These are phyloP conservation scores for Silurus asotus DNA, from an alignment of 2,113 vertebrate species.

Conservation along the genomic window DNA sequence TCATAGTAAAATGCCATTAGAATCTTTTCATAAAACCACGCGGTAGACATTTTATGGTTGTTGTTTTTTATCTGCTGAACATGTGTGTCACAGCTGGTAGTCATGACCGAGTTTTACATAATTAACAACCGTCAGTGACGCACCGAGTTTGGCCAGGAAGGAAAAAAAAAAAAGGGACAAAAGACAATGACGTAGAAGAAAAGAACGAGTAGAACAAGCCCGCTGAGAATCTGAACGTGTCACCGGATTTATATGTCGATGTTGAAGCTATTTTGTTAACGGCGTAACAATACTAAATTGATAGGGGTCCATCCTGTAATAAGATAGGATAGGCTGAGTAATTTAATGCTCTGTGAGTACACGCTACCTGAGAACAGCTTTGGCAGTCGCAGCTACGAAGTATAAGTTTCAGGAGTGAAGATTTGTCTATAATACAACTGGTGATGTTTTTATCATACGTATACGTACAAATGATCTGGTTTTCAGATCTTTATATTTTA, in stretches of 20 bases:
- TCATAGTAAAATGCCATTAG: not conserved
- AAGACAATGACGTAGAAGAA: constrained; percentile 1
- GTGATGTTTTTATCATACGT: not conserved
- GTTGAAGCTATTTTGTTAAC: constrained; percentile 34
- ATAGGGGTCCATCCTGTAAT: constrained; percentile 47
- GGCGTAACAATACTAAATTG: constrained; percentile 27
- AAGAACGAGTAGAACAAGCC: constrained; percentile 23
- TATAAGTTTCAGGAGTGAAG: not conserved
- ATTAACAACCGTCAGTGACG: constrained; percentile 5
- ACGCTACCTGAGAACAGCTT: constrained; percentile 19
- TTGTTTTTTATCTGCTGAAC: not conserved
- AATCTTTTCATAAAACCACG: not conserved
- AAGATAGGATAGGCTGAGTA: constrained; percentile 60
- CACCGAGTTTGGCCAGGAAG: not conserved
- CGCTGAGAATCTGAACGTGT: constrained; percentile 39
- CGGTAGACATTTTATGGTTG: not conserved
- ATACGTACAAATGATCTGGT: not conserved
- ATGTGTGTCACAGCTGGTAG: not conserved
- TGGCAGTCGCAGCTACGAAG: not conserved
- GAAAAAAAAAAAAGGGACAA: not conserved
- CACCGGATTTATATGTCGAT: constrained; percentile 42
- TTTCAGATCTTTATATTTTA: not conserved
- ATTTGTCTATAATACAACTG: not conserved
- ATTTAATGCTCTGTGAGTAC: constrained; percentile 58
- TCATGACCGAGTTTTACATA: not conserved